phyloP scores from a whole-genome alignment of 2,797 vertebrate genomes.

The Labroides dimidiatus region DNA sequence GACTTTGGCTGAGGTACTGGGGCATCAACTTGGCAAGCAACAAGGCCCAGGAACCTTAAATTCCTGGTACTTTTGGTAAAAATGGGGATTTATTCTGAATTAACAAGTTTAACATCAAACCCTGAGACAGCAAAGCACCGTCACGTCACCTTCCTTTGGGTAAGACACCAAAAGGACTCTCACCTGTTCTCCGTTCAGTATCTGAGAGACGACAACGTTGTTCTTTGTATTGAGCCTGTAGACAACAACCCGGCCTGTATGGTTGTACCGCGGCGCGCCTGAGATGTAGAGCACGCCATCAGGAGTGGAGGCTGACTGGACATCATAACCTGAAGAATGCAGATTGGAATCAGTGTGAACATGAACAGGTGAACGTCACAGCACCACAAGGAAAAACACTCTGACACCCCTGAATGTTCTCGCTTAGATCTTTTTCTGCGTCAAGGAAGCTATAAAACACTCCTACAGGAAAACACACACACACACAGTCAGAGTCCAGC shows the following conservation, averaged over 20 bases:
- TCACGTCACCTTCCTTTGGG: too few species aligned
- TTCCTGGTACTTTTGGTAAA: too few species aligned
- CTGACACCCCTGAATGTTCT: conserved; percentile 14
- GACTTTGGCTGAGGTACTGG: too few species aligned
- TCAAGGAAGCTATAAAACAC: conserved; percentile 51
- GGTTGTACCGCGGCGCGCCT: conserved; percentile 96
- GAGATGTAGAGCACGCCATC: conserved; percentile 89
- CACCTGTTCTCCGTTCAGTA: conserved; percentile 94
- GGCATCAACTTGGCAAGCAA: too few species aligned
- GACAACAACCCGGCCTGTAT: conserved; percentile 93
- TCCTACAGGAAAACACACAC: conserved; percentile 28
- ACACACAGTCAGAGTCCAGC: conserved; percentile 10
- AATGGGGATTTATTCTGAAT: too few species aligned
- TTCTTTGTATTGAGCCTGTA: conserved; percentile 84
- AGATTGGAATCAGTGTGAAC: background rate
- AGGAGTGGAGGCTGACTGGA: conserved; percentile 89
- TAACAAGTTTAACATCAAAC: too few species aligned
- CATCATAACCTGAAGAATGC: conserved; percentile 88
- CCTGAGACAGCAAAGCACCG: too few species aligned
- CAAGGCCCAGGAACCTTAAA: too few species aligned
- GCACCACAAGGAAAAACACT: conserved; percentile 8
- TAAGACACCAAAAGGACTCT: background rate
- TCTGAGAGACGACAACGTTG: conserved; percentile 84
- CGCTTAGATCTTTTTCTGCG: conserved; percentile 45
- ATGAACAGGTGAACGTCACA: background rate